phyloP scores from a whole-genome alignment of 2,113 vertebrate species.

The Siphamia tubifer region DNA sequence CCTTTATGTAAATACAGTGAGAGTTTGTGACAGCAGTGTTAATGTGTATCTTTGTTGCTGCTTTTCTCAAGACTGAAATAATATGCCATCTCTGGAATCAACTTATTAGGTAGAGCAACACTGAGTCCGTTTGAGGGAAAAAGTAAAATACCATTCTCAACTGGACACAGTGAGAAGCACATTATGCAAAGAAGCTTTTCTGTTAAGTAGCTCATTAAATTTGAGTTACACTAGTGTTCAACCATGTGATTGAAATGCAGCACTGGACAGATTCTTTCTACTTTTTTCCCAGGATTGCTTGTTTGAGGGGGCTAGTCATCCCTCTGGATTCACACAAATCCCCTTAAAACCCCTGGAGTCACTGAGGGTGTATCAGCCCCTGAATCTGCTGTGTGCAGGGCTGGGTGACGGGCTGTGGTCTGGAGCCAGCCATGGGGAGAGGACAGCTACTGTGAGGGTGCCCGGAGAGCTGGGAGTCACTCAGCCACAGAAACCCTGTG shows the following conservation, averaged over 20 bases:
- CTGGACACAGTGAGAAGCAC: constrained; percentile 17
- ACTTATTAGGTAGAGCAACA: too few species aligned
- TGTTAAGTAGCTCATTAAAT: constrained; percentile 46
- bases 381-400: constrained; percentile 65
- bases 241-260: constrained; percentile 36
- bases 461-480: constrained; percentile 75
- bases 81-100: neutral
- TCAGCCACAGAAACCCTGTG: constrained; percentile 80
- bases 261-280: constrained; percentile 9
- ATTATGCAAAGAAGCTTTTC: constrained; percentile 47
- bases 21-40: constrained; percentile 18
- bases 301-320: constrained; percentile 36
- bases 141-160: constrained; percentile 26
- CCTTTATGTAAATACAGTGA: constrained; percentile 43
- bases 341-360: constrained; percentile 69
- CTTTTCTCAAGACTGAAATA: neutral
- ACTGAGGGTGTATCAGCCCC: constrained; percentile 70
- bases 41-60: neutral
- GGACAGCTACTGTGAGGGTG: constrained; percentile 70
- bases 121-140: too few species aligned
- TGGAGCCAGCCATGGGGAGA: constrained; percentile 56
- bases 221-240: constrained; percentile 46
- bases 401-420: constrained; percentile 72
- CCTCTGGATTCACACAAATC: constrained; percentile 61
- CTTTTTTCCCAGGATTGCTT: constrained; percentile 46